These are phyloP conservation scores for Caligus rogercresseyi DNA, from an alignment of 1,140 invertebrate genomes.

Conservation along the genomic window DNA sequence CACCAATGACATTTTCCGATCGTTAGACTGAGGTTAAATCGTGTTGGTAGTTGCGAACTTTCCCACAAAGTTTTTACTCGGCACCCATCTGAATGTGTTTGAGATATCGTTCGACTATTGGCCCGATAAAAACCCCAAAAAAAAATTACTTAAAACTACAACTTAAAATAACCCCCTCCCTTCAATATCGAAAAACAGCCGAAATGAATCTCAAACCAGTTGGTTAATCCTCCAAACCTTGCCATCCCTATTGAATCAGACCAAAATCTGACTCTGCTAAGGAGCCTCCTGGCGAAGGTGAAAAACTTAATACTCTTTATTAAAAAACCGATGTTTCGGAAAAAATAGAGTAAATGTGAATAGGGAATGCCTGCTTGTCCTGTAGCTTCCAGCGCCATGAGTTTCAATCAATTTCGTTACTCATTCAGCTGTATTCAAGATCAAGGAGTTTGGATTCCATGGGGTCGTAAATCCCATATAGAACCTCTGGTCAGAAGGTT, in stretches of 20 bases:
- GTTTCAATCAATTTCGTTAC: not conserved
- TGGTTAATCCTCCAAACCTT: not conserved
- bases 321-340: not conserved
- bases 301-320: not conserved
- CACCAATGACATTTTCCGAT: not conserved
- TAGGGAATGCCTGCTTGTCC: not conserved
- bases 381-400: not conserved
- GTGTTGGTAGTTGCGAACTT: not conserved
- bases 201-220: not conserved
- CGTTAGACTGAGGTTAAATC: not conserved
- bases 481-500: not conserved
- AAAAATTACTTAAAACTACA: not conserved
- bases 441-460: not conserved
- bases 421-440: not conserved
- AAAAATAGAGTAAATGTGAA: not conserved
- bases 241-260: not conserved
- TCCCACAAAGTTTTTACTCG: not conserved
- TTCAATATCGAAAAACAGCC: not conserved
- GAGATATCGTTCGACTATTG: not conserved
- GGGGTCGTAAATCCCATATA: not conserved
- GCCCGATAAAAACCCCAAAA: not conserved
- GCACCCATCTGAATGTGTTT: not conserved
- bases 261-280: not conserved
- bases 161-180: not conserved
- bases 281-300: not conserved